Percentiles rank a stretch among this genome's conserved stretches.
These are phyloP conservation scores for Centropyge bicolor DNA, from an alignment of 2,797 vertebrate species.

Conservation along the genomic window DNA sequence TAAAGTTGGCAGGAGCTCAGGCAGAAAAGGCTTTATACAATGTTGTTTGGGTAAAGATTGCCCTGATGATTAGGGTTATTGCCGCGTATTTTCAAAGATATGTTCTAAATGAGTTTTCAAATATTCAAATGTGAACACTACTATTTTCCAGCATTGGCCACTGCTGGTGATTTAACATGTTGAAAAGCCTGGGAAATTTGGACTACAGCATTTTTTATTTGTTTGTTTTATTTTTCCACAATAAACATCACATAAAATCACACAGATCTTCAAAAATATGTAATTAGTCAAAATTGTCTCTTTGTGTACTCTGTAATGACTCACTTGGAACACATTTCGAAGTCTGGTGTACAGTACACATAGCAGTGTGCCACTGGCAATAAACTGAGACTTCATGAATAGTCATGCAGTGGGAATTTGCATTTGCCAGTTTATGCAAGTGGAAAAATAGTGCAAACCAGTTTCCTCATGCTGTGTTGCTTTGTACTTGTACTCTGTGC, in stretches of 20 bases:
- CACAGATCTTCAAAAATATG: neutral
- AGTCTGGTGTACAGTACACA: neutral
- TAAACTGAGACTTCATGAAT: neutral
- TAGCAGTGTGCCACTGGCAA: neutral
- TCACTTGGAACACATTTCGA: neutral
- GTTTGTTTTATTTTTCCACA: no score
- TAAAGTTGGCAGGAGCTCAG: neutral
- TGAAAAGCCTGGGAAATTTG: neutral
- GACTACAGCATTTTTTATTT: neutral
- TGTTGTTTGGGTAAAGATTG: accelerated
- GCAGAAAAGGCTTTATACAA: neutral
- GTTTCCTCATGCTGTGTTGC: neutral
- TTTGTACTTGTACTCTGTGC: neutral
- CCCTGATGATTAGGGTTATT: neutral
- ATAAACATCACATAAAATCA: neutral
- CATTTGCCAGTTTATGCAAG: neutral
- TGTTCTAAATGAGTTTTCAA: accelerated
- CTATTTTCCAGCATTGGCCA: neutral
- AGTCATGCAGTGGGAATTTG: neutral
- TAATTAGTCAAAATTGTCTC: neutral
- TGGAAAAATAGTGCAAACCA: neutral
- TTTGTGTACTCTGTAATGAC: neutral
- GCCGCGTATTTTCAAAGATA: neutral
- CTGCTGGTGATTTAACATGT: neutral
- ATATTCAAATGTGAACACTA: neutral